A percentile compares a stretch with the other conserved stretches of the same genome.
Evolutionary conservation across 2,888 invertebrate species (phyloP).

Genomic region (Trypoxylon attenuatum): DNA sequence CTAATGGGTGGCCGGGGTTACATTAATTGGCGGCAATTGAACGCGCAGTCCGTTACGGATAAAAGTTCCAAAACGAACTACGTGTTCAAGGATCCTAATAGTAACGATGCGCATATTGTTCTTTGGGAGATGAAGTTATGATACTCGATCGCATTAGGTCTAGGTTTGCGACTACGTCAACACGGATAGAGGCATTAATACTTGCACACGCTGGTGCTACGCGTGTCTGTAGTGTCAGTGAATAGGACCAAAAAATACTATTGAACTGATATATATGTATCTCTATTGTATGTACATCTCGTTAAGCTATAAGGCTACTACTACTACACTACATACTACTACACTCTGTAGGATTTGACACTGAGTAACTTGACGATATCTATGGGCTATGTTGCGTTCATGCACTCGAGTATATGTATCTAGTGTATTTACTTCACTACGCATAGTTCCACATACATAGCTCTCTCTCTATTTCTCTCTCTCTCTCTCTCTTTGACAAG

Average conservation of each 20-base stretch:
- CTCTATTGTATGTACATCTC: too few species aligned
- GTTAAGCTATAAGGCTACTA: slow-evolving; percentile 27
- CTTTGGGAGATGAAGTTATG: slow-evolving; percentile 92
- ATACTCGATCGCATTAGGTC: slow-evolving; percentile 63
- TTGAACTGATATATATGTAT: slow-evolving; percentile 33
- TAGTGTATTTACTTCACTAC: too few species aligned
- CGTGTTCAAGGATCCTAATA: slow-evolving; percentile 81
- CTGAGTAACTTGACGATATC: background rate
- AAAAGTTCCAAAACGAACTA: slow-evolving; percentile 67
- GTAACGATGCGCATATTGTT: slow-evolving; percentile 91
- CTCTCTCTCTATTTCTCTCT: too few species aligned
- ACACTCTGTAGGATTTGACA: background rate
- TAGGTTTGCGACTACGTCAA: slow-evolving; percentile 27
- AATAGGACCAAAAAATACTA: slow-evolving; percentile 51
- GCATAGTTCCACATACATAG: background rate
- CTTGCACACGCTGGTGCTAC: slow-evolving; percentile 13
- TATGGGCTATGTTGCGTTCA: background rate
- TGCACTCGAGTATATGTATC: background rate
- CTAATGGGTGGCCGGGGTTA: slow-evolving; percentile 93
- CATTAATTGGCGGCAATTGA: slow-evolving; percentile 87
- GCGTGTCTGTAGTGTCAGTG: slow-evolving; percentile 27
- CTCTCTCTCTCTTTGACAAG: too few species aligned
- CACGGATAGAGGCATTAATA: slow-evolving; percentile 37
- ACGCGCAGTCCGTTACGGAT: slow-evolving; percentile 75
- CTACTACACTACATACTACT: too few species aligned